Conservation (phyloP, 1,140 invertebrate genomes). For the Diachasma alloeum region DNA sequence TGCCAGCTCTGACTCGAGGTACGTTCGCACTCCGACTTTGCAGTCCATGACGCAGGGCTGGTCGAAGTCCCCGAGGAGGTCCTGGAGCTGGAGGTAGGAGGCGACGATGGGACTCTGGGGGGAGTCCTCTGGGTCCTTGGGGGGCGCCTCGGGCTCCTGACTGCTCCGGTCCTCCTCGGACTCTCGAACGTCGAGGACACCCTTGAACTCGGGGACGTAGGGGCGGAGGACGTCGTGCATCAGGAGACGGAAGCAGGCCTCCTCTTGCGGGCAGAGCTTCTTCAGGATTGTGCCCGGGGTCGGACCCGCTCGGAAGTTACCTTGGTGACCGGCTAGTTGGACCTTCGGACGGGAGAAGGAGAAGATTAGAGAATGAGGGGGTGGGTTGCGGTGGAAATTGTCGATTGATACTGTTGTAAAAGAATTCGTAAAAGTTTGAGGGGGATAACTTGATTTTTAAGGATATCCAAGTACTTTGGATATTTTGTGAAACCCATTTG, state of each 20-base stretch:
- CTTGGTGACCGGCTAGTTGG: slow-evolving; percentile 91
- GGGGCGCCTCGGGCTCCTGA: slow-evolving; percentile 33
- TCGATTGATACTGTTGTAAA: no score
- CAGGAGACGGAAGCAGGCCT: slow-evolving; percentile 83
- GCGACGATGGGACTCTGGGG: slow-evolving; percentile 39
- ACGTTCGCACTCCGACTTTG: slow-evolving; percentile 94
- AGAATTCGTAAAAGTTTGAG: no score
- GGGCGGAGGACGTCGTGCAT: slow-evolving; percentile 88
- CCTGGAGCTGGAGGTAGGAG: slow-evolving; percentile 88
- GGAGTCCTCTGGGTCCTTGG: slow-evolving; percentile 20
- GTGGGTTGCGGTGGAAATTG: no score
- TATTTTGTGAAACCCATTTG: no score
- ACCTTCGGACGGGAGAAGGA: slow-evolving; percentile 58
- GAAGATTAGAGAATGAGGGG: background rate
- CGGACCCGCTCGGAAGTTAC: slow-evolving; percentile 92
- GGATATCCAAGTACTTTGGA: no score
- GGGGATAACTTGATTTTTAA: no score
- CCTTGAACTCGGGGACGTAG: slow-evolving; percentile 92
- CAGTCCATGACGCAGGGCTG: slow-evolving; percentile 96
- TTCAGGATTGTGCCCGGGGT: slow-evolving; percentile 93
- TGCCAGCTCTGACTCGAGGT: slow-evolving; percentile 91
- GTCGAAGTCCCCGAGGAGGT: slow-evolving; percentile 88
- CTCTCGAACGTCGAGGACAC: slow-evolving; percentile 61
- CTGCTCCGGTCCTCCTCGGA: slow-evolving; percentile 38
- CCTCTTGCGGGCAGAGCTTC: slow-evolving; percentile 89